phyloP scores from a whole-genome alignment of 2,888 invertebrate species.

The Eucera pruinosa region DNA sequence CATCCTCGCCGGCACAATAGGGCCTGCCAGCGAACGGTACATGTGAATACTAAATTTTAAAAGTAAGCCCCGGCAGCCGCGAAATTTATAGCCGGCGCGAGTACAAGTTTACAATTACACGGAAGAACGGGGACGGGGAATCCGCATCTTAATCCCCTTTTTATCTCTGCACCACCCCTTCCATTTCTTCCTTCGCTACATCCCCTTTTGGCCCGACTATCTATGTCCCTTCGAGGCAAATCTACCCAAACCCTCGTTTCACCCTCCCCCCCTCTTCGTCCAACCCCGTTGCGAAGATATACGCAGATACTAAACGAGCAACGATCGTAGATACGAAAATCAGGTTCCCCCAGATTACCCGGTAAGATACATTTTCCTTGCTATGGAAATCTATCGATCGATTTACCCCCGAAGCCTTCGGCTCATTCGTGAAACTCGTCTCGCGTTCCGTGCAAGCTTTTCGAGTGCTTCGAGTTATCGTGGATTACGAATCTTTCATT shows the following conservation, averaged over 20 bases:
- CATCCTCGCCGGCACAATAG: conserved; percentile 52
- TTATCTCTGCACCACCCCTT: conserved; percentile 43
- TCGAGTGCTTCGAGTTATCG: background rate
- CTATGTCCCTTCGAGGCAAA: background rate
- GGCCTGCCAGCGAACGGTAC: conserved; percentile 46
- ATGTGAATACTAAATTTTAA: conserved; percentile 69
- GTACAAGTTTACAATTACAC: conserved; percentile 72
- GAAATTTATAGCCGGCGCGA: conserved; percentile 64
- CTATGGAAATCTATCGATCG: conserved; percentile 23
- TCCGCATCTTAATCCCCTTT: conserved; percentile 63
- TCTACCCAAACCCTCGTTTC: background rate
- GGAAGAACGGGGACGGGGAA: conserved; percentile 60
- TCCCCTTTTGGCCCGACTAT: background rate
- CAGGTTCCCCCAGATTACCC: conserved; percentile 41
- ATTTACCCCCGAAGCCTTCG: background rate
- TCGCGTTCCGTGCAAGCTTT: background rate
- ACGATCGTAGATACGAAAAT: conserved; percentile 50
- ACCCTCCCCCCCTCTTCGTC: background rate
- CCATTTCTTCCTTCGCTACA: background rate
- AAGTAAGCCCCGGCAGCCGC: conserved; percentile 64
- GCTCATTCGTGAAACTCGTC: background rate
- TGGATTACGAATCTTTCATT: too few species aligned
- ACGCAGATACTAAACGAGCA: conserved; percentile 14
- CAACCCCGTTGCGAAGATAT: conserved; percentile 16
- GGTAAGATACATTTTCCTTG: conserved; percentile 24